Conservation (phyloP, 2,888 invertebrate genomes). For the Balanococcus diminutus region DNA sequence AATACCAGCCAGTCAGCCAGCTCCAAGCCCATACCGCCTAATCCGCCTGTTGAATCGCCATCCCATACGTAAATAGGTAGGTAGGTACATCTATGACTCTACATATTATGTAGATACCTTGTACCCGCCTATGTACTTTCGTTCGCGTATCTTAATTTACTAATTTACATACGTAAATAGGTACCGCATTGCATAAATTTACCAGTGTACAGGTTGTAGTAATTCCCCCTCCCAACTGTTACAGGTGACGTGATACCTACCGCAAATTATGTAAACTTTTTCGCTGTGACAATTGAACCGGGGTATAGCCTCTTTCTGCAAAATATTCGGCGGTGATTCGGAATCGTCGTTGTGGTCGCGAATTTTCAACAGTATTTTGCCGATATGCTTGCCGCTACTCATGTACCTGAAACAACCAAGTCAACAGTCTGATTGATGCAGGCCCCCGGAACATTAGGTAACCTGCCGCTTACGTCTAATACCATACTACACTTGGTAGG, state of each 20-base stretch:
- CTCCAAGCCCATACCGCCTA: slow-evolving; percentile 54
- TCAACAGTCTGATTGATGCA: background rate
- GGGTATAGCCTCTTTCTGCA: slow-evolving; percentile 9
- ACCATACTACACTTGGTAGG: background rate
- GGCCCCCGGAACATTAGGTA: background rate
- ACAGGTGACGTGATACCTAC: too few species aligned
- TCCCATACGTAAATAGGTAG: background rate
- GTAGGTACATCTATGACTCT: background rate
- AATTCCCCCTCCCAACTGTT: too few species aligned
- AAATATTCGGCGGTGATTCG: background rate
- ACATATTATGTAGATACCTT: background rate
- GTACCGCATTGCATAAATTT: too few species aligned
- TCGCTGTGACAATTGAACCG: background rate
- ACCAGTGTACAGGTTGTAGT: too few species aligned
- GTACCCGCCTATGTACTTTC: too few species aligned
- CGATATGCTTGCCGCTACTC: slow-evolving; percentile 47
- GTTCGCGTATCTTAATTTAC: too few species aligned
- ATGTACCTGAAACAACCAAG: slow-evolving; percentile 23
- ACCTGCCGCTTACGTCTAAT: background rate
- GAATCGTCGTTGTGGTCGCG: background rate
- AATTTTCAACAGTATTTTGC: slow-evolving; percentile 45
- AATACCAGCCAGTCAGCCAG: slow-evolving; percentile 53
- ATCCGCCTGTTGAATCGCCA: slow-evolving; percentile 34
- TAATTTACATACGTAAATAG: background rate
- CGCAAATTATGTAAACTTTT: slow-evolving; percentile 46